Percentiles rank a stretch among this genome's conserved stretches.
These are phyloP conservation scores for Folsomia manolachei DNA, from an alignment of 2,888 invertebrate species.

Conservation along the genomic window DNA sequence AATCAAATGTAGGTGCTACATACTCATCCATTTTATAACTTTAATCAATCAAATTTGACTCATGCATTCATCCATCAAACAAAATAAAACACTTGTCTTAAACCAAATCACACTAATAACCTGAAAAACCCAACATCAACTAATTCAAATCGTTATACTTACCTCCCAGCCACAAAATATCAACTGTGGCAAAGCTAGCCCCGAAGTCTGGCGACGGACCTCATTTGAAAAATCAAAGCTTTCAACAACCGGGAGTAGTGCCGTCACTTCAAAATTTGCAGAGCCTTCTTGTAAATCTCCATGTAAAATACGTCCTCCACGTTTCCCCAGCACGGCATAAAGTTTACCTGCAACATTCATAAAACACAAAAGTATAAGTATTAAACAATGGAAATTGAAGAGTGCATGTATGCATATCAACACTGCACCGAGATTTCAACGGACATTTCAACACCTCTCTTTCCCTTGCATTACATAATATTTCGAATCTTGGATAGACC, in stretches of 20 bases:
- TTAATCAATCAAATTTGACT: conserved; percentile 44
- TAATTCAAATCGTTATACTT: conserved; percentile 52
- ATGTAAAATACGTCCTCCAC: conserved; percentile 82
- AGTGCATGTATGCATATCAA: too few relatives aligned
- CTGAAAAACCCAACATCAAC: conserved; percentile 18
- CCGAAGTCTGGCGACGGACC: conserved; percentile 91
- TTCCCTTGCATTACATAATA: too few relatives aligned
- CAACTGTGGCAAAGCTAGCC: conserved; percentile 90
- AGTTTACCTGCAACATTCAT: conserved; percentile 66
- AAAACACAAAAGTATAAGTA: too few relatives aligned
- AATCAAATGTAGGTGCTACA: neutral
- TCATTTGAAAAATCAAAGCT: conserved; percentile 94
- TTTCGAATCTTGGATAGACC: too few relatives aligned
- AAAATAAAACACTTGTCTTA: conserved; percentile 14
- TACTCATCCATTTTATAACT: conserved; percentile 32
- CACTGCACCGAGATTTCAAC: too few relatives aligned
- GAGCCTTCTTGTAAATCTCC: conserved; percentile 91
- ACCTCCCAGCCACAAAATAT: conserved; percentile 98
- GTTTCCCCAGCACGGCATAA: conserved; percentile 82
- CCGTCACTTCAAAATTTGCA: conserved; percentile 78
- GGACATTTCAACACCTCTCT: too few relatives aligned
- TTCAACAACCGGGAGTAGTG: conserved; percentile 91
- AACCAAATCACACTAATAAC: conserved; percentile 23
- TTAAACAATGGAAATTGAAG: too few relatives aligned
- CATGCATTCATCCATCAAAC: conserved; percentile 20